phyloP scores from a whole-genome alignment of 2,888 invertebrate genomes.

The Tuberolachnus salignus region DNA sequence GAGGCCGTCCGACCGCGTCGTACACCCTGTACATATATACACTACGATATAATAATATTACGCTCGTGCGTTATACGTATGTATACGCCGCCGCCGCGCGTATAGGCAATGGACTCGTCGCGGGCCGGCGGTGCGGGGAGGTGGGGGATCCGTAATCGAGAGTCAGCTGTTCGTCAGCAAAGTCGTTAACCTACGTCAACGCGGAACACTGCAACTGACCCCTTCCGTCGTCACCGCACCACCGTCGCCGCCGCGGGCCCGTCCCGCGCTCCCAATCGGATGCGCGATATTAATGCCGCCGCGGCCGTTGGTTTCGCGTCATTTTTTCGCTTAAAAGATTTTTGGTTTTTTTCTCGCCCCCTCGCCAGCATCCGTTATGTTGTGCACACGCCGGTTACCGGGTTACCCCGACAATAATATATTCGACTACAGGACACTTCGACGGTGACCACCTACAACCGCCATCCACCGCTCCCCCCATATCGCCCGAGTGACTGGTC shows the following conservation, averaged over 20 bases:
- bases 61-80: slow-evolving; percentile 8
- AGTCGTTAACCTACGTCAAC: slow-evolving; percentile 57
- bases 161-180: slow-evolving; percentile 56
- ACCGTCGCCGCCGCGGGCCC: neutral
- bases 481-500: too few species aligned
- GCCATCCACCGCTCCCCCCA: too few species aligned
- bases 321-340: too few species aligned
- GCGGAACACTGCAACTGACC: slow-evolving; percentile 57
- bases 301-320: too few species aligned
- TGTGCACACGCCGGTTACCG: too few species aligned
- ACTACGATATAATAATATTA: neutral
- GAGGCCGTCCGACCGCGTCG: neutral
- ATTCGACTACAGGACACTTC: too few species aligned
- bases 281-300: neutral
- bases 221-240: slow-evolving; percentile 48
- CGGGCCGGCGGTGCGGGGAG: neutral
- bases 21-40: slow-evolving; percentile 30
- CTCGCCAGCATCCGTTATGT: too few species aligned
- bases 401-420: too few species aligned
- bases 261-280: slow-evolving; percentile 1
- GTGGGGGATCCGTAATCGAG: slow-evolving; percentile 38
- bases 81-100: too few species aligned
- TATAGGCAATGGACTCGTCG: slow-evolving; percentile 27
- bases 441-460: too few species aligned
- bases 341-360: too few species aligned